Evolutionary conservation across 2,797 vertebrate genomes (phyloP), one percentile per base, ranked within the genome.

Genomic region (Podargus strigoides): DNA sequence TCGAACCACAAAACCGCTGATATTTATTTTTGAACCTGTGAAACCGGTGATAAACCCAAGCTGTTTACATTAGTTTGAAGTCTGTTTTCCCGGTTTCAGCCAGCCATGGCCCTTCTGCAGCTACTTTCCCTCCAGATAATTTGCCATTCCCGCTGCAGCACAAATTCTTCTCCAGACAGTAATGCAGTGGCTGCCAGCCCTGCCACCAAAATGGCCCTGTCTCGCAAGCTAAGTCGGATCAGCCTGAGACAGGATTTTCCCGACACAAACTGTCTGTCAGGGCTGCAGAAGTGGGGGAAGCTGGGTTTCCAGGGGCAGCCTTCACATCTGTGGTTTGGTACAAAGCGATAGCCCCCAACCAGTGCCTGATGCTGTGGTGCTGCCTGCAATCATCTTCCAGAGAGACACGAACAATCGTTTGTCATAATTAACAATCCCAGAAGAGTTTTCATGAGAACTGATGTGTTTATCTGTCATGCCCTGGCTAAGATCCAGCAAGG

Each of bases 11-110:
- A 32, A 93, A 85, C 21, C 20, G 8, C 70, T 60, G 95, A 94
- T 96, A 96, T 95, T 96, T 96, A 96, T 96, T 97, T 95, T 87
- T 77, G 86, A 95, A 96, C 96, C 96, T 97, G 96, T 1, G 37
- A 93, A 93, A 90, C 93, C 22, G 6, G 95, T 94, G 96, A 96
- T 96, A 96, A 96, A 96, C 81, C 80, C 96, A 96, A 96, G 94
- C 96, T 96, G 94, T 95, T 96, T 95, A 93, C 95, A 96, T 93
- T 95, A 92, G 94, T 95, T 95, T 74, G 94, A 96, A 97, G 96
- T 95, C 95, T 95, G 88, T 96, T 97, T 96, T 95, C 96, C 95
- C 93, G 90, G 91, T 90, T 96, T 94, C 28, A 60, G 80, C 87
- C 87, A 87, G 89, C 85, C 89, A 52, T 58, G 77, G 91, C 90